Conservation (phyloP, 1,140 invertebrate genomes). For the Nebria ingens region DNA sequence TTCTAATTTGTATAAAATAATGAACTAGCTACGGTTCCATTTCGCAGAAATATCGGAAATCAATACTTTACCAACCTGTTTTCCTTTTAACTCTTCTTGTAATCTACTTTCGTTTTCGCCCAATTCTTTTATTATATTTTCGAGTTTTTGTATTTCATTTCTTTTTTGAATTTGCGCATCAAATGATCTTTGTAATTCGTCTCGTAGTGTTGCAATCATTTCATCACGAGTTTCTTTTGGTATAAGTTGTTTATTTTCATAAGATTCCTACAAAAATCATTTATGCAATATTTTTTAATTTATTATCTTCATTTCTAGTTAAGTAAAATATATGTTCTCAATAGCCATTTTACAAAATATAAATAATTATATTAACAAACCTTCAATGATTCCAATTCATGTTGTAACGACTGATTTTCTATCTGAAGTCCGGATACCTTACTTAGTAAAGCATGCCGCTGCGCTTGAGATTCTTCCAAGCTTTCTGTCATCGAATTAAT, state of each 20-base stretch:
- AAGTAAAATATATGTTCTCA: neutral
- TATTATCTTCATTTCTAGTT: neutral
- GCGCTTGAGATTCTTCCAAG: neutral
- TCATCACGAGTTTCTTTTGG: neutral
- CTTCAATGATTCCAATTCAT: neutral
- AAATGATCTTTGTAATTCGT: neutral
- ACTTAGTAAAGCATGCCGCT: neutral
- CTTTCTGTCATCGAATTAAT: neutral
- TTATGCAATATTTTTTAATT: neutral
- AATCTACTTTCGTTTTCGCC: neutral
- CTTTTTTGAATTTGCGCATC: neutral
- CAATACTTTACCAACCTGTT: too few relatives aligned
- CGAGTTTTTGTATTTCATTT: neutral
- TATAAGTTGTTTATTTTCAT: too few relatives aligned
- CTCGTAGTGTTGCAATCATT: neutral
- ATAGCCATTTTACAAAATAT: neutral
- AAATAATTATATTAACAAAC: neutral
- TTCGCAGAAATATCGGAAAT: too few relatives aligned
- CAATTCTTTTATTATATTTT: conserved; percentile 1
- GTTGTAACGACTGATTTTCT: neutral
- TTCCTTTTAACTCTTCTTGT: too few relatives aligned
- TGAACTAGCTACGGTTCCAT: too few relatives aligned
- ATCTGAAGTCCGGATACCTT: neutral
- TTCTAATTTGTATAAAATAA: too few relatives aligned
- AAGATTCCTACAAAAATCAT: too few relatives aligned